A percentile compares a stretch with the other conserved stretches of the same genome.
Evolutionary conservation across 2,113 vertebrate species (phyloP).

Genomic region (Rhinoptilus africanus): DNA sequence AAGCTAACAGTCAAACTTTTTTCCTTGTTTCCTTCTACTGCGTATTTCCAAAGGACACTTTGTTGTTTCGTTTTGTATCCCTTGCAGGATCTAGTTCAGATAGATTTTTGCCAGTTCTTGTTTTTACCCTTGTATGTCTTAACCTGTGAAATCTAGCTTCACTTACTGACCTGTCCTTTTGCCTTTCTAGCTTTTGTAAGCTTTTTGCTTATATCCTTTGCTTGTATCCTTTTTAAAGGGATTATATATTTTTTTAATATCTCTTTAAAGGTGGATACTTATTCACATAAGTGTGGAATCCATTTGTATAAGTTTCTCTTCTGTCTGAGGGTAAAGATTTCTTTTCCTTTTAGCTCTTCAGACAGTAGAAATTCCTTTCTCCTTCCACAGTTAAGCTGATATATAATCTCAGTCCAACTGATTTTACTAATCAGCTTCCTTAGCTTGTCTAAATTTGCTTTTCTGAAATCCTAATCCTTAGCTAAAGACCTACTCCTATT

Average conservation of each 20-base stretch:
- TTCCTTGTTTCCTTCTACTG: neutral
- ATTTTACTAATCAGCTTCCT: neutral
- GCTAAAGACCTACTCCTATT: neutral
- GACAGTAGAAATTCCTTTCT: neutral
- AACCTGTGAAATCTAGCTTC: neutral
- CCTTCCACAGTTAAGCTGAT: neutral
- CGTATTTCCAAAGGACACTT: neutral
- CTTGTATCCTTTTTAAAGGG: neutral
- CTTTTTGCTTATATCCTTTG: neutral
- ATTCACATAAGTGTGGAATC: neutral
- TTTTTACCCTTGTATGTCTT: neutral
- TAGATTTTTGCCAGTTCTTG: neutral
- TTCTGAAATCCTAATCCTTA: neutral
- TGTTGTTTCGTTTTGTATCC: neutral
- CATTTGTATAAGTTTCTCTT: neutral
- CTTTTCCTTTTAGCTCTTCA: neutral
- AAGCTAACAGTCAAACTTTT: neutral
- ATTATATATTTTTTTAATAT: neutral
- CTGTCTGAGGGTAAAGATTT: neutral
- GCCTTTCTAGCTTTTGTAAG: neutral
- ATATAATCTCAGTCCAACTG: neutral
- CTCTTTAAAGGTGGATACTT: neutral
- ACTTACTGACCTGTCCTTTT: neutral
- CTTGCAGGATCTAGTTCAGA: neutral
- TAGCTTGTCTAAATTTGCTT: constrained; percentile 4